Conservation (phyloP, 2,113 vertebrate species). For the Elephas maximus region DNA sequence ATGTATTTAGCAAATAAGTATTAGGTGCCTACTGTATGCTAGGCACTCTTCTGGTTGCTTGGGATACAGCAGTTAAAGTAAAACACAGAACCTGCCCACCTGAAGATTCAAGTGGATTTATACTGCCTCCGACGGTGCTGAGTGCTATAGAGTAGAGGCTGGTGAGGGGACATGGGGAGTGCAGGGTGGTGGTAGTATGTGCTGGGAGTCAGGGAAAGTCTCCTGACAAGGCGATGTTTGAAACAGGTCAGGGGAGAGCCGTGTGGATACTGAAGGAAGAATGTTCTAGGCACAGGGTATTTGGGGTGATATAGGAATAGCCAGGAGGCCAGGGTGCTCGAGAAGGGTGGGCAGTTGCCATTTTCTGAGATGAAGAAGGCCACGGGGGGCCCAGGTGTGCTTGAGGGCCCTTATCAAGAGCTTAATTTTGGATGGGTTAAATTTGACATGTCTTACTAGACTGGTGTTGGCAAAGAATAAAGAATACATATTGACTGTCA, state of each 20-base stretch:
- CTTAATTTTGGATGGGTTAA: neutral
- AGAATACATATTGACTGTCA: neutral
- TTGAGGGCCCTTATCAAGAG: neutral
- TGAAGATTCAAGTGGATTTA: neutral
- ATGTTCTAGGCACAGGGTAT: neutral
- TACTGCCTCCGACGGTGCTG: neutral
- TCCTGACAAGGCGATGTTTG: neutral
- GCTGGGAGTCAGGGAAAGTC: too few relatives aligned
- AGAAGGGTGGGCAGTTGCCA: neutral
- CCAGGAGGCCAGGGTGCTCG: neutral
- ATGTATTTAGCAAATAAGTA: neutral
- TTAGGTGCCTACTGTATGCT: neutral
- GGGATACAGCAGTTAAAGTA: neutral
- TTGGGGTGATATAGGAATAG: neutral
- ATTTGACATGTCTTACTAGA: neutral
- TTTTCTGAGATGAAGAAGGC: neutral
- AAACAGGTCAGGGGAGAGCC: neutral
- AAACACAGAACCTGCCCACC: neutral
- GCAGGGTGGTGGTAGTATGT: neutral
- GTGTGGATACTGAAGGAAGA: neutral
- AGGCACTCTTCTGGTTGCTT: neutral
- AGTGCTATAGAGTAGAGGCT: neutral
- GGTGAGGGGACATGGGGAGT: fast-evolving
- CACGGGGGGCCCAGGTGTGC: neutral
- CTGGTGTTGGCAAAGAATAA: neutral